Evolutionary conservation across 1,140 invertebrate species (phyloP).

Genomic region (Listronotus bonariensis): DNA sequence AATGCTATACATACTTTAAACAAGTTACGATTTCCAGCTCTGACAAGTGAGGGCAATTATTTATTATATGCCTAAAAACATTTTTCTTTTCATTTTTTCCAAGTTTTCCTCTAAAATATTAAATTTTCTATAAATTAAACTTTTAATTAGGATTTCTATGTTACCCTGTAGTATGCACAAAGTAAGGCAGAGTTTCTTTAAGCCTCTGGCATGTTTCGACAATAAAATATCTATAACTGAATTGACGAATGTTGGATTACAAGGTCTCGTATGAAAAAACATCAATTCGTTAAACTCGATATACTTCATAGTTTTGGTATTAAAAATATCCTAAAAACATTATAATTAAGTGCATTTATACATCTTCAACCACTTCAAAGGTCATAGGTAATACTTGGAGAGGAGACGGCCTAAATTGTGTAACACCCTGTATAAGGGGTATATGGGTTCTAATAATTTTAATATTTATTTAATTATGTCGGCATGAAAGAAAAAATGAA

Average conservation of each 20-base stretch:
- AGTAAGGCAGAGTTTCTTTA: slow-evolving; percentile 31
- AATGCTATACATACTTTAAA: no score
- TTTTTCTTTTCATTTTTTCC: slow-evolving; percentile 32
- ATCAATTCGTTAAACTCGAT: slow-evolving; percentile 32
- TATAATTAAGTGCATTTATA: no score
- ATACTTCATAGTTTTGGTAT: slow-evolving; percentile 18
- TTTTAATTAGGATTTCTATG: slow-evolving; percentile 32
- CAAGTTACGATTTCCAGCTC: slow-evolving; percentile 27
- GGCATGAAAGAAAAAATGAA: no score
- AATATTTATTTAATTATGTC: no score
- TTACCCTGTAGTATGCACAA: slow-evolving; percentile 36
- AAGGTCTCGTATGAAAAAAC: slow-evolving; percentile 28
- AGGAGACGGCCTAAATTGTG: no score
- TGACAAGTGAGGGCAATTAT: slow-evolving; percentile 26
- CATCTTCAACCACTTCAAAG: no score
- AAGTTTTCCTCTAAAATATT: slow-evolving; percentile 34
- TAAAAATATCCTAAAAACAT: slow-evolving; percentile 29
- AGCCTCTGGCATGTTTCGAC: slow-evolving; percentile 28
- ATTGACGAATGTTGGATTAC: slow-evolving; percentile 32
- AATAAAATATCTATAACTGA: slow-evolving; percentile 32
- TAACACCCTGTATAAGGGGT: no score
- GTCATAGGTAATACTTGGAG: no score
- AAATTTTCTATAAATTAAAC: slow-evolving; percentile 35
- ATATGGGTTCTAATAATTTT: no score
- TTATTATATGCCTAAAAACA: slow-evolving; percentile 32